phyloP scores from a whole-genome alignment of 64 coral and sea anemone species.

The Pocillopora damicornis region DNA sequence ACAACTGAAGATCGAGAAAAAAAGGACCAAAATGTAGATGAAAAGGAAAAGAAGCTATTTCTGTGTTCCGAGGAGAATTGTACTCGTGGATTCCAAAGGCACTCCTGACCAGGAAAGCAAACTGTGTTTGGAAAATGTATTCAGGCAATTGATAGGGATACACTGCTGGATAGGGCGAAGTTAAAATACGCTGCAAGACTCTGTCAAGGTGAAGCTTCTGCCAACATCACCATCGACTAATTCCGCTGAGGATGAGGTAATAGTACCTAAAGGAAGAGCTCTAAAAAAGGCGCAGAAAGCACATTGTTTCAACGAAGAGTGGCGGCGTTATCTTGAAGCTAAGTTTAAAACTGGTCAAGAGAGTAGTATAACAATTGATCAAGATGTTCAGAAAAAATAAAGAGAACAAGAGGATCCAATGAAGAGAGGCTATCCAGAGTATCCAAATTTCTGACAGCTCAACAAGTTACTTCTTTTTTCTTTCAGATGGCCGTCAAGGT shows the following conservation, averaged over 20 bases:
- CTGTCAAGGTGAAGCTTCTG: conserved; percentile 5
- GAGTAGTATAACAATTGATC: background rate
- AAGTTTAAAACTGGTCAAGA: conserved; percentile 10
- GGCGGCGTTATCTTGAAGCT: background rate
- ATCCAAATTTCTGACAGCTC: conserved; percentile 36
- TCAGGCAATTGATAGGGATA: conserved; percentile 10
- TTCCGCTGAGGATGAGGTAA: background rate
- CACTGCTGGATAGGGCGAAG: conserved; percentile 8
- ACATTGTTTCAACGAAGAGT: conserved; percentile 17
- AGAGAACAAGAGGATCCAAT: background rate
- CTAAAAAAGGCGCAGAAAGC: conserved; percentile 21
- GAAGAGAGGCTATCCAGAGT: conserved; percentile 1
- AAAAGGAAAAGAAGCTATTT: too few species aligned
- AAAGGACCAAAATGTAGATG: too few species aligned
- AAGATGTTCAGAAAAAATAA: conserved; percentile 26
- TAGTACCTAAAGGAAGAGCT: conserved; percentile 21
- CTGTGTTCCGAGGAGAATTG: too few species aligned
- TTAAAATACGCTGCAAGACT: conserved; percentile 15
- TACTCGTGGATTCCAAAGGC: too few species aligned
- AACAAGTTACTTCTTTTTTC: conserved; percentile 48
- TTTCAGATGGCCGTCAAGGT: conserved; percentile 28
- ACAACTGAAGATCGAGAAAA: too few species aligned
- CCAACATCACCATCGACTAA: background rate
- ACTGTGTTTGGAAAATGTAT: conserved; percentile 10
- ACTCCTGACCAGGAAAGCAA: background rate